Evolutionary conservation across 1,140 invertebrate species (phyloP), one percentile per base, ranked within the genome.

Genomic region (Neelides sp.): DNA sequence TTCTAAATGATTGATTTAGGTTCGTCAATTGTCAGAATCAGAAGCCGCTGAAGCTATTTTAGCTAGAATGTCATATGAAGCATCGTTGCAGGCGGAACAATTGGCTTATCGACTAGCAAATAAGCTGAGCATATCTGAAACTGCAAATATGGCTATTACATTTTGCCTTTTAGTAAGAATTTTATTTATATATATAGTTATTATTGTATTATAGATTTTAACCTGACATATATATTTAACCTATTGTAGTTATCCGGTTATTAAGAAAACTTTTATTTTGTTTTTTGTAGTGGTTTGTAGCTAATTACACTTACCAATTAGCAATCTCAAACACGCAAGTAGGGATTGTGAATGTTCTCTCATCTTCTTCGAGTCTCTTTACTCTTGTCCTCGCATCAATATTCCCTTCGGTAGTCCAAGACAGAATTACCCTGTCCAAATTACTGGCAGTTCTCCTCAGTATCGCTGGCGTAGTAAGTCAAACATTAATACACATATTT

Each of bases 11-110:
- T n/a, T n/a, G n/a, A n/a, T 52, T 19, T 32, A 68, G 71, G 82
- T 85, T 3, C 70, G 80, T 4, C 81, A 85, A 58, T 79, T 85
- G 77, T 82, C 80, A 0, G 83, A 87, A 50, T 72, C 72, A 37
- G 82, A 88, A 66, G 87, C 86, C 13, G 80, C 81, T 5, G 86
- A 90, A 62, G 85, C 86, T 22, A 65, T 86, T 46, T 69, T 89
- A 60, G 83, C 87, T 1, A 71, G 87, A 30, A 70, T 91, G 13
- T 86, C 84, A n/a, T 90, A 89, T 69, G 75, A 82, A 59, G 81
- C 85, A 0, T 83, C 78, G 57, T 58, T 87, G 30, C 68, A 82
- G 55, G 83, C 83, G 32, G 75, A 78, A 45, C 80, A 83, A 64
- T 69, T 77, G 24, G 77, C 79, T 10, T 68, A 75, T 50, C 68